A percentile compares a stretch with the other conserved stretches of the same genome.
phyloP scores from a whole-genome alignment of 2,113 vertebrate species.

The Tichodroma muraria region DNA sequence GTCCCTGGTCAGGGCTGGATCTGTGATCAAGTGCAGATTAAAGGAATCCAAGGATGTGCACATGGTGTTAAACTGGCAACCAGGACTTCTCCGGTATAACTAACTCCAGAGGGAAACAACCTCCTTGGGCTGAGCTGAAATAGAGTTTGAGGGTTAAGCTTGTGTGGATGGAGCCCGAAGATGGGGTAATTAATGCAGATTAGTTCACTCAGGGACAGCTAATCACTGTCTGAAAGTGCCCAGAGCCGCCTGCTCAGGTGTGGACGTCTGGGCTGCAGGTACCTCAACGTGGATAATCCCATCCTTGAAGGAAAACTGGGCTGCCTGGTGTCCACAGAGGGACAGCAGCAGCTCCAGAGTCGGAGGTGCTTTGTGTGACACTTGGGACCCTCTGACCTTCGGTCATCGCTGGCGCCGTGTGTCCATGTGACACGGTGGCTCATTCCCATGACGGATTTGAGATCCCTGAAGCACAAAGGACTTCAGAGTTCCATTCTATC shows the following conservation, averaged over 20 bases:
- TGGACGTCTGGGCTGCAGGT: not conserved
- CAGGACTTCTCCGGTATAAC: not conserved
- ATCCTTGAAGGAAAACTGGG: not conserved
- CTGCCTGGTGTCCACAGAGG: not conserved
- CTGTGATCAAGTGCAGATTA: not conserved
- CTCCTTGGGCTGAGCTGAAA: not conserved
- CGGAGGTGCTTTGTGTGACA: not conserved
- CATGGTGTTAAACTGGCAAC: not conserved
- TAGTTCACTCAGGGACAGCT: not conserved
- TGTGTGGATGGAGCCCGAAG: not conserved
- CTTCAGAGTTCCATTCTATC: not conserved
- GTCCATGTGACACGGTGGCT: accelerated
- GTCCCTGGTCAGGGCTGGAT: not conserved
- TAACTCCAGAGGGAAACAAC: not conserved
- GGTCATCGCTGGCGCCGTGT: not conserved
- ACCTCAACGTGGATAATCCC: accelerated
- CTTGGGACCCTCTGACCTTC: not conserved
- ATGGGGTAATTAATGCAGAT: not conserved
- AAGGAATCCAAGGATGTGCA: not conserved
- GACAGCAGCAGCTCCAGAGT: not conserved
- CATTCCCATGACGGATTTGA: accelerated
- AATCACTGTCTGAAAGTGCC: not conserved
- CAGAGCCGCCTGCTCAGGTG: not conserved
- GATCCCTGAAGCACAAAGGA: not conserved
- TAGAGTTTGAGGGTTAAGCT: not conserved